These are phyloP conservation scores for Rissa tridactyla DNA, from an alignment of 2,113 vertebrate genomes.

Conservation along the genomic window DNA sequence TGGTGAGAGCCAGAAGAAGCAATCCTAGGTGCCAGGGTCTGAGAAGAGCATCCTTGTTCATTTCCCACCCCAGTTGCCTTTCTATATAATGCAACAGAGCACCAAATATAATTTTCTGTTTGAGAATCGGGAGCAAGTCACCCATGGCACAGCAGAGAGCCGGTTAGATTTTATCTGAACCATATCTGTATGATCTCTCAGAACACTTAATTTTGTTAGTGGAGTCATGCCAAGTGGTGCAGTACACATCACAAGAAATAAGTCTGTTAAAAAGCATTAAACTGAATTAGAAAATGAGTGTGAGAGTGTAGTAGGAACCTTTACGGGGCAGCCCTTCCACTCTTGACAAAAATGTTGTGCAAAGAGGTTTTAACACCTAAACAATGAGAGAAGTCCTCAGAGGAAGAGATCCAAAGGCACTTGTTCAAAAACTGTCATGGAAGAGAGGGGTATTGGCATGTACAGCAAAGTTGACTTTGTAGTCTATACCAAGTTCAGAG, in stretches of 20 bases:
- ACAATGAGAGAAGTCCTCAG: background rate
- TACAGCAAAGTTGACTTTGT: background rate
- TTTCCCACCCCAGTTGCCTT: background rate
- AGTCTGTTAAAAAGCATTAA: background rate
- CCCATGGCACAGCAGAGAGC: background rate
- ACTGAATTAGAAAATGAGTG: background rate
- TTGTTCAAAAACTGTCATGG: background rate
- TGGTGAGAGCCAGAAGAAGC: background rate
- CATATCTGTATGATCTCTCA: rapidly evolving
- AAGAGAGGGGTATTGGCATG: background rate
- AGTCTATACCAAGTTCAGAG: background rate
- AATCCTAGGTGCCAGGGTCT: background rate
- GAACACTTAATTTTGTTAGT: background rate
- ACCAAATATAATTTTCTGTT: background rate
- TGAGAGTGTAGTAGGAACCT: background rate
- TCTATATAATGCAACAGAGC: background rate
- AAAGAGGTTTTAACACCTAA: background rate
- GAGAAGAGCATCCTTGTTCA: background rate
- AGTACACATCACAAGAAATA: background rate
- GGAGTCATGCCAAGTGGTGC: background rate
- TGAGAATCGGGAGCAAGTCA: background rate
- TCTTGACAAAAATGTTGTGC: background rate
- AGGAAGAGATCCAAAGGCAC: background rate
- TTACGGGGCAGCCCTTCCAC: background rate
- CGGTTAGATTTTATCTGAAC: background rate